Conservation (phyloP, 2,113 vertebrate genomes). For the Antidorcas marsupialis region DNA sequence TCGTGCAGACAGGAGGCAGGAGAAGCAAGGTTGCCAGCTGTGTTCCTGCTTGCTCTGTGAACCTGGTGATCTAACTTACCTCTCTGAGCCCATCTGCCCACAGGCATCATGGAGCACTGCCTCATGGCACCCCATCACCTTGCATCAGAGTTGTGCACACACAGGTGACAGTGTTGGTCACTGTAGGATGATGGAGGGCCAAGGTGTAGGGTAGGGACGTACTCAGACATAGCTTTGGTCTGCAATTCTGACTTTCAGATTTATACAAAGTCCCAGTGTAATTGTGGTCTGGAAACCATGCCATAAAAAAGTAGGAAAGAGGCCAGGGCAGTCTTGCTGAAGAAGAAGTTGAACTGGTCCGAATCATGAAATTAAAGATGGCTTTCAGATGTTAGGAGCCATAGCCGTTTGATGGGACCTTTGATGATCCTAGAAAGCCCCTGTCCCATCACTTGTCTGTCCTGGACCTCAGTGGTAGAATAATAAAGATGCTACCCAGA, state of each 20-base stretch:
- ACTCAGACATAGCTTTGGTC: neutral
- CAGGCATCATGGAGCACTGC: neutral
- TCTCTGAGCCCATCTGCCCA: neutral
- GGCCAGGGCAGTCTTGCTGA: neutral
- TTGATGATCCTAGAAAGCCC: neutral
- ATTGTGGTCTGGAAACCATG: neutral
- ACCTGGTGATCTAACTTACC: neutral
- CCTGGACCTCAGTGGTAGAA: neutral
- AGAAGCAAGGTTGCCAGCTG: fast-evolving
- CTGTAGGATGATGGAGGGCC: no score
- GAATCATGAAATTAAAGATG: neutral
- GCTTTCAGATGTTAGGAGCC: neutral
- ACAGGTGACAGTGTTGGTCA: fast-evolving
- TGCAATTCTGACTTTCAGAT: neutral
- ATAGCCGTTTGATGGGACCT: neutral
- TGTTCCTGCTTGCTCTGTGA: neutral
- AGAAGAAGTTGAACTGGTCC: neutral
- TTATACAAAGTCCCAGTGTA: fast-evolving
- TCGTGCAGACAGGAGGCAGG: neutral
- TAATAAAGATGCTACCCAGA: neutral
- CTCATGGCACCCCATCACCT: no score
- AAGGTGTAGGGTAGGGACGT: neutral
- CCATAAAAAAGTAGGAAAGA: neutral
- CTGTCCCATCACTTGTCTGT: neutral
- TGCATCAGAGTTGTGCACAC: neutral